phyloP scores from a whole-genome alignment of 2,113 vertebrate genomes.

The Arvicanthis niloticus region DNA sequence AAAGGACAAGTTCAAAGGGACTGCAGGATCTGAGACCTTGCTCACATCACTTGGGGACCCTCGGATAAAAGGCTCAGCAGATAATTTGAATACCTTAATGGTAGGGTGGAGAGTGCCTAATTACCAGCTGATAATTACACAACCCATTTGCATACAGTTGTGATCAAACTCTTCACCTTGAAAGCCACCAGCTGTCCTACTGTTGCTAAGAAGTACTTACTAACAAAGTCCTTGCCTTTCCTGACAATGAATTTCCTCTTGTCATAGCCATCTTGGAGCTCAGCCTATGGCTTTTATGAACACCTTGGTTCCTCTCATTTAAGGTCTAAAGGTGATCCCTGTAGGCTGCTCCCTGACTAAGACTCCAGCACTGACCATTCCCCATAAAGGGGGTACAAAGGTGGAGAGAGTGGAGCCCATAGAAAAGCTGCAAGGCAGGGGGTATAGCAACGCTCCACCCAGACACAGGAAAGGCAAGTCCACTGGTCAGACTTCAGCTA shows the following conservation, averaged over 20 bases:
- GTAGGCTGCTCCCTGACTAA: background rate
- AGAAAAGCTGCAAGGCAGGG: no score
- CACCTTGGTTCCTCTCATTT: background rate
- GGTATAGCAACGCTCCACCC: no score
- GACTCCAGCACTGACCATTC: background rate
- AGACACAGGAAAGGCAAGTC: background rate
- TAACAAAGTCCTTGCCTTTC: fast-evolving
- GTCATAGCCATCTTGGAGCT: background rate
- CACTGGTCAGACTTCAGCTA: background rate
- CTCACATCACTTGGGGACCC: background rate
- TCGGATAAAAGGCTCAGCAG: background rate
- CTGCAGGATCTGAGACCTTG: background rate
- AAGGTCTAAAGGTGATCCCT: background rate
- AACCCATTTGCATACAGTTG: background rate
- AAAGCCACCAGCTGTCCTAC: background rate
- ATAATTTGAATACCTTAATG: background rate
- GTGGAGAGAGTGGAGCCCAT: no score
- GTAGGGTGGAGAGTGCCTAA: fast-evolving
- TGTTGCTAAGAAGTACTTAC: fast-evolving
- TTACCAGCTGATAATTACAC: background rate
- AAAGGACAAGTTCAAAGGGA: background rate
- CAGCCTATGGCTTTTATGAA: background rate
- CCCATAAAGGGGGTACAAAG: background rate
- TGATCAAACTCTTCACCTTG: background rate
- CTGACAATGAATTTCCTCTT: fast-evolving